phyloP scores from a whole-genome alignment of 2,113 vertebrate species.

The Acrocephalus arundinaceus region DNA sequence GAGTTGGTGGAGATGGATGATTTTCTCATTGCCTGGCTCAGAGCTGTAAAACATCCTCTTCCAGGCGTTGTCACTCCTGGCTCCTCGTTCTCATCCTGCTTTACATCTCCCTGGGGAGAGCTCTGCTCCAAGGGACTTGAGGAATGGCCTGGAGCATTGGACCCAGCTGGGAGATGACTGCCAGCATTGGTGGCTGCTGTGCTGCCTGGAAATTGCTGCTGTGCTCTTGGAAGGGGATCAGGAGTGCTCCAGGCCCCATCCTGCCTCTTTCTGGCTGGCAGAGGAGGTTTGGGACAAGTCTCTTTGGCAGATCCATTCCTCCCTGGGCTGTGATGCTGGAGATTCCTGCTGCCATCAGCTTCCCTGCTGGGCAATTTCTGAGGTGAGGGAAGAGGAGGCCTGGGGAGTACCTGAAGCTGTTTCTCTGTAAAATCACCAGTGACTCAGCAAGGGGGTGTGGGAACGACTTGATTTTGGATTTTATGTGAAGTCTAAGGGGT shows the following conservation, averaged over 20 bases:
- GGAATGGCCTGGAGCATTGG: background rate
- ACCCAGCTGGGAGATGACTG: background rate
- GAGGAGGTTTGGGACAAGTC: background rate
- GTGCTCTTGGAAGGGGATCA: background rate
- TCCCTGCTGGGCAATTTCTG: background rate
- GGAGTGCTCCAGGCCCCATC: background rate
- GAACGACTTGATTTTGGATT: background rate
- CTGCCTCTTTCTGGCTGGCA: background rate
- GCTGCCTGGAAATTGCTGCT: background rate
- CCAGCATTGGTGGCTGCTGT: background rate
- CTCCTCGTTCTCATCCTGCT: background rate
- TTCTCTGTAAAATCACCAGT: background rate
- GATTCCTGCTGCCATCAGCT: background rate
- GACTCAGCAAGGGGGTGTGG: background rate
- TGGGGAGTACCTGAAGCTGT: background rate
- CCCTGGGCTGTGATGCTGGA: background rate
- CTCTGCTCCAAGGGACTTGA: background rate
- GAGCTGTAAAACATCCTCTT: background rate
- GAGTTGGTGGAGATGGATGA: slow-evolving; percentile 11
- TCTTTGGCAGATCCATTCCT: background rate
- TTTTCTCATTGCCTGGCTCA: background rate
- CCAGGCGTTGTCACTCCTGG: background rate
- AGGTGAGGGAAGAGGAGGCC: background rate
- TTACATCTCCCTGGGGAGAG: background rate
- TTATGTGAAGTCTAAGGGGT: background rate